phyloP scores from a whole-genome alignment of 2,113 vertebrate genomes.

The Equus quagga region DNA sequence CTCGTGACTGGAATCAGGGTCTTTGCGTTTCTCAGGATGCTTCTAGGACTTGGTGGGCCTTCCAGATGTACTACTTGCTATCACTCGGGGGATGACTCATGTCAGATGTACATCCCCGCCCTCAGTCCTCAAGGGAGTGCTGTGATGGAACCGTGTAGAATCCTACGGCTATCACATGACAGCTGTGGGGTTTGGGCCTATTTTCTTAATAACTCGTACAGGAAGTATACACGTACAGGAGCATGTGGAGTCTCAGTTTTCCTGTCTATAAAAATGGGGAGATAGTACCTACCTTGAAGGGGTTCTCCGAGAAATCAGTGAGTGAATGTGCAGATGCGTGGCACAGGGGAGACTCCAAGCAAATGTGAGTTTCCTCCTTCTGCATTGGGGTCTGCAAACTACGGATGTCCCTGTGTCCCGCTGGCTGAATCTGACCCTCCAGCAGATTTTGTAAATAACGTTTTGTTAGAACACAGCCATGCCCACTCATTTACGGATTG shows the following conservation, averaged over 20 bases:
- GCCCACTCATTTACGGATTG: background rate
- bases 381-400: background rate
- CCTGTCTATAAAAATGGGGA: background rate
- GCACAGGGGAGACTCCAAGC: background rate
- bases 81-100: background rate
- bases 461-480: background rate
- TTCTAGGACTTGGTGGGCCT: background rate
- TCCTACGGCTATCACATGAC: background rate
- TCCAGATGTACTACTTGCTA: background rate
- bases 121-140: background rate
- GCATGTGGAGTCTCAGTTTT: background rate
- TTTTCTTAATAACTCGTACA: background rate
- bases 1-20: background rate
- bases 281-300: background rate
- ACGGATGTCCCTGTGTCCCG: no score
- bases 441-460: constrained; percentile 36
- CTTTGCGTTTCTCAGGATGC: background rate
- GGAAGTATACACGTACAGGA: background rate
- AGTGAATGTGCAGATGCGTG: background rate
- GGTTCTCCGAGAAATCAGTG: background rate
- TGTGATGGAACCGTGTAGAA: background rate
- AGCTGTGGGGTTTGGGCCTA: background rate
- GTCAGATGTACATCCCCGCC: background rate
- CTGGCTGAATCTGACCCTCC: background rate
- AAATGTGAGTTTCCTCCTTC: background rate